Evolutionary conservation across 2,797 vertebrate species (phyloP).

Genomic region (Notoglanidium macrostoma): DNA sequence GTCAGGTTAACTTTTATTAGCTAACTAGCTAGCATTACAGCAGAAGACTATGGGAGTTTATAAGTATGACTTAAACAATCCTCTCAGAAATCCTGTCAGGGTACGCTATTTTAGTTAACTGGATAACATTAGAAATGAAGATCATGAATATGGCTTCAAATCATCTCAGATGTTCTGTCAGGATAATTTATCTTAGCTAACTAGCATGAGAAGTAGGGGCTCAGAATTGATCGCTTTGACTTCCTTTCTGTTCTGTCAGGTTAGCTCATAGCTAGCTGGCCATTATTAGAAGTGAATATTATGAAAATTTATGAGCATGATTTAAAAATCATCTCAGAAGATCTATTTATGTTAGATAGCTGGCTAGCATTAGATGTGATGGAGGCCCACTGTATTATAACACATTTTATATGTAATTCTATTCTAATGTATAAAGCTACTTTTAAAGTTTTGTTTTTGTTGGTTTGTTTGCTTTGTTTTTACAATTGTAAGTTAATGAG

Average conservation of each 20-base stretch:
- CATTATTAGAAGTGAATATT: neutral
- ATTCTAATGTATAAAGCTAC: neutral
- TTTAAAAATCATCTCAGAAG: neutral
- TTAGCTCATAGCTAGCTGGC: neutral
- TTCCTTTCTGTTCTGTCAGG: neutral
- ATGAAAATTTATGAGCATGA: neutral
- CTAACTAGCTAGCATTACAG: no score
- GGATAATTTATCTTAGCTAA: neutral
- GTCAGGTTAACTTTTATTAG: no score
- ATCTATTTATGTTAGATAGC: neutral
- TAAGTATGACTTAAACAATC: no score
- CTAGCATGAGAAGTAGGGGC: neutral
- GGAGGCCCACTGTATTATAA: neutral
- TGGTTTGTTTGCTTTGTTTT: neutral
- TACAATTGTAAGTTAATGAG: neutral
- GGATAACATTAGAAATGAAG: neutral
- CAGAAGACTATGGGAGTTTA: no score
- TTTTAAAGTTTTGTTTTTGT: neutral
- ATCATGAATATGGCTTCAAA: neutral
- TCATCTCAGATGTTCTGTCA: neutral
- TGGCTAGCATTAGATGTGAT: neutral
- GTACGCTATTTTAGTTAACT: neutral
- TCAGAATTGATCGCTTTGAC: neutral
- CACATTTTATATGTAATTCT: neutral
- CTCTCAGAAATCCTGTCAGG: no score